phyloP scores from a whole-genome alignment of 2,113 vertebrate species.

The Leptodactylus fuscus region DNA sequence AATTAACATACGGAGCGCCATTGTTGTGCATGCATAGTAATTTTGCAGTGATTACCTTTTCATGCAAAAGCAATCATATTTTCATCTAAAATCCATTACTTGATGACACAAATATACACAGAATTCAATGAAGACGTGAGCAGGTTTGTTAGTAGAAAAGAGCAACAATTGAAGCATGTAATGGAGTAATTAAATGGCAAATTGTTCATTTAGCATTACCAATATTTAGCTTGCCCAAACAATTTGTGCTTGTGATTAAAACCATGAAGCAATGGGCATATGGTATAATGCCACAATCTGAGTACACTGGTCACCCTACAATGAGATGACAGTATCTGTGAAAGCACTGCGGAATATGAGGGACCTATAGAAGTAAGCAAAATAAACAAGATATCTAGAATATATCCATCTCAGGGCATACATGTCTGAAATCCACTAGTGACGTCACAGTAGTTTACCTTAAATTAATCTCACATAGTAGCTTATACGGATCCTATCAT shows the following conservation, averaged over 20 bases:
- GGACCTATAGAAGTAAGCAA: too few species aligned
- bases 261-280: background rate
- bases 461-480: too few species aligned
- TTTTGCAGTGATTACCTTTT: background rate
- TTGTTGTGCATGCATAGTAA: background rate
- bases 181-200: constrained; percentile 16
- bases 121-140: background rate
- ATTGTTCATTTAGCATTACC: background rate
- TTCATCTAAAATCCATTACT: constrained; percentile 2
- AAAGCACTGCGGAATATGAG: too few species aligned
- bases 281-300: too few species aligned
- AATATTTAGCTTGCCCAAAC: background rate
- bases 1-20: background rate
- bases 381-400: too few species aligned
- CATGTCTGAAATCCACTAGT: too few species aligned
- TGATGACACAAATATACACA: background rate
- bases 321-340: too few species aligned
- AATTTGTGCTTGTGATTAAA: background rate
- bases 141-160: background rate
- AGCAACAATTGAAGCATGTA: background rate
- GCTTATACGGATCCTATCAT: too few species aligned
- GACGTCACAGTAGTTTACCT: too few species aligned
- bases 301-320: too few species aligned
- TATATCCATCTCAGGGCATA: too few species aligned
- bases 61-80: constrained; percentile 7